A percentile compares a stretch with the other conserved stretches of the same genome.
Evolutionary conservation across 2,888 invertebrate genomes (phyloP).

Genomic region (Hirudinaria manillensis): DNA sequence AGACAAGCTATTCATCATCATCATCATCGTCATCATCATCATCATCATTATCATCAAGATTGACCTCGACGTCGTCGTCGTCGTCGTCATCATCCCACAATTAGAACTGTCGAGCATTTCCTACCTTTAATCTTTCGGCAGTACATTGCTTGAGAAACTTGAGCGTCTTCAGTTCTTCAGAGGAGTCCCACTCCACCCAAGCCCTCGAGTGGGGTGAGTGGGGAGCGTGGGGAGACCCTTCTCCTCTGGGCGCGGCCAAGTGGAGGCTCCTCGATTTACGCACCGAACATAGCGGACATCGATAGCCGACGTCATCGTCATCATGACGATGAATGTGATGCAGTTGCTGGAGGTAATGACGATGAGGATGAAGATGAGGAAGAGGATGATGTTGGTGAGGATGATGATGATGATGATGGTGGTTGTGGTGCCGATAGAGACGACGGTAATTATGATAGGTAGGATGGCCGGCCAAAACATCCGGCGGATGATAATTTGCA

Average conservation of each 20-base stretch:
- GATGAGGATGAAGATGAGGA: background rate
- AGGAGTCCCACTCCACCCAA: background rate
- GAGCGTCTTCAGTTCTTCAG: slow-evolving; percentile 5
- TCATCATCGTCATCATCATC: slow-evolving; percentile 13
- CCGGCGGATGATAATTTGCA: slow-evolving; percentile 7
- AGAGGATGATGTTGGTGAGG: slow-evolving; percentile 3
- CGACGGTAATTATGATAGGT: background rate
- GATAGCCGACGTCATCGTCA: background rate
- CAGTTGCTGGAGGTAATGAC: background rate
- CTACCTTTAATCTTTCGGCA: background rate
- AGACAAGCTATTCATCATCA: background rate
- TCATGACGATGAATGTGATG: background rate
- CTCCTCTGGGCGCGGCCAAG: background rate
- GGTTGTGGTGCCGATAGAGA: background rate
- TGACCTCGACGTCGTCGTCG: background rate
- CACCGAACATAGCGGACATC: background rate
- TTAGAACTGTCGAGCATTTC: too few relatives aligned
- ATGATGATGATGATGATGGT: slow-evolving; percentile 21
- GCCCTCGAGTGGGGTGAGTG: background rate
- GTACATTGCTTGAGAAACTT: slow-evolving; percentile 12
- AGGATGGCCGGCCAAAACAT: background rate
- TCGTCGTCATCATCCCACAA: background rate
- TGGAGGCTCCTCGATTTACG: background rate
- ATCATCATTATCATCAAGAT: background rate
- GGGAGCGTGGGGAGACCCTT: background rate